phyloP scores from a whole-genome alignment of 2,113 vertebrate species.

The Tyrannus savana region DNA sequence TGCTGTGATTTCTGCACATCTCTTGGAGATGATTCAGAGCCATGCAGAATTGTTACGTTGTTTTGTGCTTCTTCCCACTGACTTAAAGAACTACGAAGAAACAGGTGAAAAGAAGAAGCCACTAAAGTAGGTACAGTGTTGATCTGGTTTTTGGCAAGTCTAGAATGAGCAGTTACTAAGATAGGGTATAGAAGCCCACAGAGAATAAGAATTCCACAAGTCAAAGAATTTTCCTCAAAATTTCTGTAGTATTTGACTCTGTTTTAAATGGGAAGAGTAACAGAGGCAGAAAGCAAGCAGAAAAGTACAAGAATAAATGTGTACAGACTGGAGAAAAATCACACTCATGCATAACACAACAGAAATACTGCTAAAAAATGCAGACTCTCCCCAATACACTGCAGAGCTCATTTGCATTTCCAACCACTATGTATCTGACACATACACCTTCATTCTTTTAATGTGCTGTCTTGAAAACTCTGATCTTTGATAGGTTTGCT shows the following conservation, averaged over 20 bases:
- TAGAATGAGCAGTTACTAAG: not conserved
- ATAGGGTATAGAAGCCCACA: fast-evolving
- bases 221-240: not conserved
- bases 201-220: not conserved
- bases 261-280: not conserved
- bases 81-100: not conserved
- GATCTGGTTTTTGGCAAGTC: not conserved
- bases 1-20: not conserved
- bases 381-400: not conserved
- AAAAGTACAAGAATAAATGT: not conserved
- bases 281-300: not conserved
- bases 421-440: not conserved
- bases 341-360: not conserved
- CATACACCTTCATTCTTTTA: fast-evolving
- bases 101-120: not conserved
- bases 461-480: not conserved
- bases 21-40: not conserved
- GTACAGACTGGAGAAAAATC: not conserved
- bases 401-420: not conserved
- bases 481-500: not conserved
- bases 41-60: not conserved
- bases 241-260: not conserved
- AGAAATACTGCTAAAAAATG: not conserved
- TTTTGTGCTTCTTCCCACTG: not conserved
- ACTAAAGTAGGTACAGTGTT: not conserved